Evolutionary conservation across 92 coral and sea anemone species (phyloP).

Genomic region (Palythoa grandis): DNA sequence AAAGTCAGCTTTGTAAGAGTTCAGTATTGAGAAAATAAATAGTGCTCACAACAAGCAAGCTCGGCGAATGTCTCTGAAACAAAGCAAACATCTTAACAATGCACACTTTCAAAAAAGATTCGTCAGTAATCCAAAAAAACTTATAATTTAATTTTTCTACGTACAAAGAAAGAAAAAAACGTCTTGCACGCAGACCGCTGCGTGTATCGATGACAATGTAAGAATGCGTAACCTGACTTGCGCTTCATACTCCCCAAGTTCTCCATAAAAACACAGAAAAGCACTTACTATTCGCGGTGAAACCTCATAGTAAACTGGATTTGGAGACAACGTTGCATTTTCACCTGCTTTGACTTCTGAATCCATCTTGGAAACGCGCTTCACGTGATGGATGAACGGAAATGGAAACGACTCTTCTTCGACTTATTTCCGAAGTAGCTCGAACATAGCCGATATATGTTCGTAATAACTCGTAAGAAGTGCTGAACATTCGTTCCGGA

Average conservation of each 20-base stretch:
- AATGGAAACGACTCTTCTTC: not conserved
- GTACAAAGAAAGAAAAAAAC: too few species aligned
- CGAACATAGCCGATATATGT: not conserved
- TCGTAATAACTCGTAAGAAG: not conserved
- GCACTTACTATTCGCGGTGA: conserved; percentile 14
- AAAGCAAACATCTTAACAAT: too few species aligned
- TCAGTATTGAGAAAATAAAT: too few species aligned
- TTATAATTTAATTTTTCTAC: too few species aligned
- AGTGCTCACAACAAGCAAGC: too few species aligned
- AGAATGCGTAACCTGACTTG: not conserved
- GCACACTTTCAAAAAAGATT: too few species aligned
- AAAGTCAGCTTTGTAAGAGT: too few species aligned
- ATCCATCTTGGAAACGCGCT: not conserved
- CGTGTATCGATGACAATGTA: too few species aligned
- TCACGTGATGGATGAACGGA: conserved; percentile 19
- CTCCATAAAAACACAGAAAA: not conserved
- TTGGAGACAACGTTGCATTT: not conserved
- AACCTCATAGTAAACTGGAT: conserved; percentile 32
- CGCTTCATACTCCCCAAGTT: not conserved
- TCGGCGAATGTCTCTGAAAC: too few species aligned
- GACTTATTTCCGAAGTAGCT: not conserved
- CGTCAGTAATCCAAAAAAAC: too few species aligned
- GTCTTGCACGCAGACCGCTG: too few species aligned
- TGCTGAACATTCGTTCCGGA: too few species aligned
- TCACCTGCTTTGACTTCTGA: conserved; percentile 33